Base-by-base conservation (phyloP, 2,888 invertebrate species). In the Alviniconcha strummeri region DNA sequence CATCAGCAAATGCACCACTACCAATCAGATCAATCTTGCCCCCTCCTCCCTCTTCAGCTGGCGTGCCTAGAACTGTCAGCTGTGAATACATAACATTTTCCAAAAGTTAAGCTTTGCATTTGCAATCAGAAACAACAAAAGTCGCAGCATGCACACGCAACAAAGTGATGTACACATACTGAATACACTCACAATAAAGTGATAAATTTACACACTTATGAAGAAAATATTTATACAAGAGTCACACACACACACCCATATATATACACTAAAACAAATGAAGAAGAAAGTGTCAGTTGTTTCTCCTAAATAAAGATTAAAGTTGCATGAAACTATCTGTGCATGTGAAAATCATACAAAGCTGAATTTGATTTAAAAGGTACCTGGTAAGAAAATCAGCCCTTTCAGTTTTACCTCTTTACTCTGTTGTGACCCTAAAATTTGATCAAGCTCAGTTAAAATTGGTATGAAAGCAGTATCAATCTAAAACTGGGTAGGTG, bases 31-130 rank as follows among this genome's bases (percentile, higher is more conserved):
- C 85, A 5, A 90, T 80, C 84, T 92, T 92, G 0, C 91, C 92
- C n/a, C 91, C 91, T 19, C 88, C 88, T 17, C 85, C 88, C 77
- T 92, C 92, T 78, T 92, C 91, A 15, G 91, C 92, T 19, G 92
- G 92, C 7, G 90, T 90, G 6, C 92, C 92, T 52, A 91, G 84
- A 13, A 92, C 87, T 15, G 88, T 88, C 69, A 91, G 36, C 91
- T 91, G 84, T 2, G 60, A 11, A 11, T 60, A 60, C 4, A 60
- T 13, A 60, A 60, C 60, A 60, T 60, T 13, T 13, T 60, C 13
- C 60, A 60, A 60, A 60, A 36, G 36, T 36, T 36, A 60, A 11
- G 60, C 52, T 0, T 5, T 36, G 15, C 7, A 13, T 75, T 15
- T 54, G 55, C 5, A 36, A 13, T 54, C 7, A 54, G 52, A 75